phyloP scores from a whole-genome alignment of 2,113 vertebrate species.

The Grus americana region DNA sequence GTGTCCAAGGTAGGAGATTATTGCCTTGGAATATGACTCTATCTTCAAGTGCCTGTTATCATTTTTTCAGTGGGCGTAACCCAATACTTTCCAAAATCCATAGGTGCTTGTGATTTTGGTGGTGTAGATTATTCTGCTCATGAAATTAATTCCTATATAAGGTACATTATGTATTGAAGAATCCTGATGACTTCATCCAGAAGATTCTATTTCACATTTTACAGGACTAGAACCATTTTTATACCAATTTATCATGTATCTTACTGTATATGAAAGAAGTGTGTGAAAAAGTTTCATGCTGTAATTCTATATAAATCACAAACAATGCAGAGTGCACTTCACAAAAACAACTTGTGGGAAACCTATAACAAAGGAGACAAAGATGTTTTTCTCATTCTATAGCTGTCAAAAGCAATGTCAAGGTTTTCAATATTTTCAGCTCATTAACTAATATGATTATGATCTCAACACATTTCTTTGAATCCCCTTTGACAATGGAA shows the following conservation, averaged over 20 bases:
- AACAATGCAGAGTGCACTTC: neutral
- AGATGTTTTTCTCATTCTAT: neutral
- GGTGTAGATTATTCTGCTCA: neutral
- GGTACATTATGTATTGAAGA: neutral
- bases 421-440: neutral
- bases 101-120: neutral
- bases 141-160: neutral
- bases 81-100: neutral
- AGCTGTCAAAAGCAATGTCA: neutral
- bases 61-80: neutral
- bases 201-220: neutral
- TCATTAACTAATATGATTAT: neutral
- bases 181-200: neutral
- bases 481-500: neutral
- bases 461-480: neutral
- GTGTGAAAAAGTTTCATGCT: neutral
- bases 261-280: neutral
- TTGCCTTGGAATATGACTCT: neutral
- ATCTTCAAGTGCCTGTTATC: neutral
- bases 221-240: neutral
- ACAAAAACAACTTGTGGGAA: neutral
- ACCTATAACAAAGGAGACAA: neutral
- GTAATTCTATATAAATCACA: neutral
- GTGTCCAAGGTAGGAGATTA: neutral
- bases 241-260: neutral